Evolutionary conservation across 1,140 invertebrate species (phyloP).

Genomic region (Ruditapes philippinarum): DNA sequence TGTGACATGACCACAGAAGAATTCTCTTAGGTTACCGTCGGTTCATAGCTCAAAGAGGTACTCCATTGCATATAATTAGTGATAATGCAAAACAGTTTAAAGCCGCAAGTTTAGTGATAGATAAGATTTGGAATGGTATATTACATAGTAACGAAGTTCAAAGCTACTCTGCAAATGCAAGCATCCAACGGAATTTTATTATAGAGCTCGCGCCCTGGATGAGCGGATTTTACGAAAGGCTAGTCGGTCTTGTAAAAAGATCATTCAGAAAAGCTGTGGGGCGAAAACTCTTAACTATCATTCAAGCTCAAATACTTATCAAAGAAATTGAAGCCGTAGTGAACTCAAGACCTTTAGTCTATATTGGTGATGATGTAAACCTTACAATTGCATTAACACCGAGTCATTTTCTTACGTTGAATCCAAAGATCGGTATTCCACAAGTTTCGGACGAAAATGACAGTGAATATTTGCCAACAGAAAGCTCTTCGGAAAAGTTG

Average conservation of each 20-base stretch:
- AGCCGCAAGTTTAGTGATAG: background rate
- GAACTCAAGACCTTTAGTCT: conserved; percentile 1
- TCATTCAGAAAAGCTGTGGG: background rate
- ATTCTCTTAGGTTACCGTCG: conserved; percentile 15
- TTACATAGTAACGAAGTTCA: background rate
- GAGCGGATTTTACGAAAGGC: conserved; percentile 10
- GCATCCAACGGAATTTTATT: conserved; percentile 2
- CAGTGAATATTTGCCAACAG: background rate
- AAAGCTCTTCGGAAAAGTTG: background rate
- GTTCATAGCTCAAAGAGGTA: conserved; percentile 13
- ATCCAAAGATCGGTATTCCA: background rate
- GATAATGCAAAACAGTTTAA: conserved; percentile 27
- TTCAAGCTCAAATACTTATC: background rate
- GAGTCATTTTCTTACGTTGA: background rate
- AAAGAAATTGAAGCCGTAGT: conserved; percentile 30
- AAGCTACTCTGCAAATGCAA: background rate
- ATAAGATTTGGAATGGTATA: background rate
- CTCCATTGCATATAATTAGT: background rate
- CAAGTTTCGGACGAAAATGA: background rate
- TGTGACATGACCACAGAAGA: conserved; percentile 14
- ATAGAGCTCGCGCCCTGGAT: background rate
- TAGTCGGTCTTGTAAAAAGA: conserved; percentile 7
- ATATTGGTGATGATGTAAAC: conserved; percentile 5
- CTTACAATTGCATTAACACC: background rate
- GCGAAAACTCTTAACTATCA: background rate